Evolutionary conservation across 2,113 vertebrate genomes (phyloP).

Genomic region (Mesitornis unicolor): DNA sequence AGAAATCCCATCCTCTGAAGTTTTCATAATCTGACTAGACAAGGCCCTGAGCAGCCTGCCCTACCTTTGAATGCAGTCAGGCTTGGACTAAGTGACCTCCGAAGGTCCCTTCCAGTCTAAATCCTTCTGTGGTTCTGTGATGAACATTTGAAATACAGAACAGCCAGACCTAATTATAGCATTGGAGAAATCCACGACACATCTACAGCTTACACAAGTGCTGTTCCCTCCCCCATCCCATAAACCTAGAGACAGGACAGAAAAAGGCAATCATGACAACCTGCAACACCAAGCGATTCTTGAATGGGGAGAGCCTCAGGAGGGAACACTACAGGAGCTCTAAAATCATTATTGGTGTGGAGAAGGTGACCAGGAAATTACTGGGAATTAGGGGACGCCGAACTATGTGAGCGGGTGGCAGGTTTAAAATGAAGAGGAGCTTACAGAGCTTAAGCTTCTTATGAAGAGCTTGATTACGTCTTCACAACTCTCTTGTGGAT

Average conservation of each 20-base stretch:
- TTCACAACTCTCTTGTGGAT: neutral
- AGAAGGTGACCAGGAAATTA: neutral
- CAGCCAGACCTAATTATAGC: slow-evolving; percentile 4
- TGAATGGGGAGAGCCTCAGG: neutral
- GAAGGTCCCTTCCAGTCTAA: neutral
- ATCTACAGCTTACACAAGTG: neutral
- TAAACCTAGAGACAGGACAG: neutral
- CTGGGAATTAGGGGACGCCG: neutral
- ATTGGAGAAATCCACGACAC: neutral
- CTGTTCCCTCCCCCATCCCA: neutral
- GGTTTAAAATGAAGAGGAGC: neutral
- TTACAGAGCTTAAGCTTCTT: slow-evolving; percentile 15
- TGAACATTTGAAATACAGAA: neutral
- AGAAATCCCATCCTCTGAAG: neutral
- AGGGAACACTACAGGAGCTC: neutral
- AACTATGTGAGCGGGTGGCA: neutral
- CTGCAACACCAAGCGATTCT: neutral
- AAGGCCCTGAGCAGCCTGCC: no score
- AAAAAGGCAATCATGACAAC: neutral
- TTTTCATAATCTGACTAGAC: neutral
- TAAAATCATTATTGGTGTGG: neutral
- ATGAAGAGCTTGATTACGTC: neutral
- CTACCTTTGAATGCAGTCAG: neutral
- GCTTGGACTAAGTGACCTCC: neutral
- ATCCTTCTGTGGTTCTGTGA: neutral